A percentile compares a stretch with the other conserved stretches of the same genome.
phyloP scores from a whole-genome alignment of 2,113 vertebrate genomes.

The Grantiella picta region DNA sequence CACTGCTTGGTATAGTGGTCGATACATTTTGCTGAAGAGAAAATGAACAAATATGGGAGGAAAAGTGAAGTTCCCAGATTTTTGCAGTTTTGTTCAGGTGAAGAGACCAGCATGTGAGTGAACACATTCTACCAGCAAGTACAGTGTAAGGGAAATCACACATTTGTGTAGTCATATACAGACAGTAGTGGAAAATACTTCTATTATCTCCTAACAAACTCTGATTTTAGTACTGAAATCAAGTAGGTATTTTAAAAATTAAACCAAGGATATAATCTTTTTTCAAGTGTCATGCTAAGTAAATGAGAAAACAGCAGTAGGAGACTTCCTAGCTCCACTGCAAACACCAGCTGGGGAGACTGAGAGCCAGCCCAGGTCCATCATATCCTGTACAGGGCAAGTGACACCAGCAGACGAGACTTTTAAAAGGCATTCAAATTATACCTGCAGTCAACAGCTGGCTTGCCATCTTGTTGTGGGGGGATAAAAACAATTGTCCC shows the following conservation, averaged over 20 bases:
- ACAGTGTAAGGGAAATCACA: background rate
- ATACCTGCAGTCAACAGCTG: background rate
- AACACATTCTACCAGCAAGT: background rate
- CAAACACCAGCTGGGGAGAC: background rate
- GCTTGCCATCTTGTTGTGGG: background rate
- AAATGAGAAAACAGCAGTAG: background rate
- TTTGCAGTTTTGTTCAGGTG: background rate
- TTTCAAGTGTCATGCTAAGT: background rate
- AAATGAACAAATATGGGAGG: background rate
- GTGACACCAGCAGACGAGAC: background rate
- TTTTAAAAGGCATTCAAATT: background rate
- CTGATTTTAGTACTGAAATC: background rate
- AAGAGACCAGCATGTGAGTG: background rate
- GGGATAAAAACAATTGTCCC: background rate
- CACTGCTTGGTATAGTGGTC: conserved; percentile 98
- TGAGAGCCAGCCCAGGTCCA: background rate
- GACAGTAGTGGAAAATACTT: background rate
- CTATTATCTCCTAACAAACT: background rate
- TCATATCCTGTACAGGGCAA: background rate
- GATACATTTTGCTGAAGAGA: conserved; percentile 90
- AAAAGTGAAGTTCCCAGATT: background rate
- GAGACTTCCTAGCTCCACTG: background rate
- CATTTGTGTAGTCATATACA: background rate
- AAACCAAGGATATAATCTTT: background rate
- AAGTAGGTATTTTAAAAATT: background rate